phyloP scores from a whole-genome alignment of 1,140 invertebrate species.

The Pseudobourletiella spinata region DNA sequence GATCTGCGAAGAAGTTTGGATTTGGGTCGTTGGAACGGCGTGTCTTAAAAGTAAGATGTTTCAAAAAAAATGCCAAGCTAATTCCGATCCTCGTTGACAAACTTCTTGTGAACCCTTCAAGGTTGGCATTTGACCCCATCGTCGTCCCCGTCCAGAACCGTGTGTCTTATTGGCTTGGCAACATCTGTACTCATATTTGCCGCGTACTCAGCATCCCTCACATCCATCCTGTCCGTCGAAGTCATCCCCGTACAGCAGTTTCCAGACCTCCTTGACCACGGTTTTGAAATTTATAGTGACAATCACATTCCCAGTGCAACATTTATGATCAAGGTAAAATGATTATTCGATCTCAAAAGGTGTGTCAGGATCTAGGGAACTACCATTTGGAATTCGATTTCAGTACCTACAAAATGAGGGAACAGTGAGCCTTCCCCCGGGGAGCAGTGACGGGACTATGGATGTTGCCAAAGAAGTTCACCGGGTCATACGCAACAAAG shows the following conservation, averaged over 20 bases:
- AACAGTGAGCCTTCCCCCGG: too few species aligned
- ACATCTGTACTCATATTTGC: conserved; percentile 14
- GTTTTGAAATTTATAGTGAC: conserved; percentile 20
- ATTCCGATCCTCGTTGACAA: neutral
- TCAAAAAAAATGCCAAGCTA: neutral
- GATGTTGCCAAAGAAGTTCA: too few species aligned
- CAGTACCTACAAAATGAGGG: too few species aligned
- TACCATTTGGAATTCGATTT: too few species aligned
- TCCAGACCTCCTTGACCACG: conserved; percentile 14
- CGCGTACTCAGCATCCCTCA: conserved; percentile 27
- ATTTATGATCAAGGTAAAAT: conserved; percentile 13
- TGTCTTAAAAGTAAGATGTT: conserved; percentile 25
- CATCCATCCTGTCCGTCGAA: conserved; percentile 26
- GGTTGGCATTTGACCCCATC: conserved; percentile 30
- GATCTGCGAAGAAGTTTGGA: conserved; percentile 6
- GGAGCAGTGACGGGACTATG: too few species aligned
- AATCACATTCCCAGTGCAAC: conserved; percentile 19
- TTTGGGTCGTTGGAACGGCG: conserved; percentile 15
- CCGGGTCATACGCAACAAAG: too few species aligned
- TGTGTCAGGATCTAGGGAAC: too few species aligned
- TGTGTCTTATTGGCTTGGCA: conserved; percentile 21
- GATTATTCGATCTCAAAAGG: neutral
- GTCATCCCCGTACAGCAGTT: conserved; percentile 24
- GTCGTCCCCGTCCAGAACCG: conserved; percentile 9
- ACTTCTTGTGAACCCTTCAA: neutral